These are phyloP conservation scores for Phalera bucephala DNA, from an alignment of 2,888 invertebrate species.

Conservation along the genomic window DNA sequence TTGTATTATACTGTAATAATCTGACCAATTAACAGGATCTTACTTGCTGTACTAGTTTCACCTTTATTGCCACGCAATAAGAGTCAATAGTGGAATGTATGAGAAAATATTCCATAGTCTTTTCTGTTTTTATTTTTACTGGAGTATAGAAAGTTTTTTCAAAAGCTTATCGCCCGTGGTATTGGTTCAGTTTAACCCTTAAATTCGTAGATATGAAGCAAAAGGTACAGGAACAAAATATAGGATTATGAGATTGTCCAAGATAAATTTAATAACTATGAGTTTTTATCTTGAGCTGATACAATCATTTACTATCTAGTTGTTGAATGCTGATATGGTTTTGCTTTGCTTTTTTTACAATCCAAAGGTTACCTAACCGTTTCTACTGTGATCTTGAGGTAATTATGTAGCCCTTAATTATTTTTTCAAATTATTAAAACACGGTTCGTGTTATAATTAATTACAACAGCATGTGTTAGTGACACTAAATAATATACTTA, in stretches of 20 bases:
- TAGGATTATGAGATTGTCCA: slow-evolving; percentile 49
- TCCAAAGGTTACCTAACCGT: no score
- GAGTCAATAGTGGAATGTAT: not conserved
- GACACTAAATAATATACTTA: no score
- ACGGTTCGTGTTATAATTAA: no score
- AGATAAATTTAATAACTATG: no score
- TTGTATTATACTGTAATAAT: not conserved
- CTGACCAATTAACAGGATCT: not conserved
- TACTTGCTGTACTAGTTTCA: slow-evolving; percentile 1
- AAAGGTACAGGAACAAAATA: slow-evolving; percentile 51
- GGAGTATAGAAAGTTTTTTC: slow-evolving; percentile 18
- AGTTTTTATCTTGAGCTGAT: no score
- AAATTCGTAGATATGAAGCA: slow-evolving; percentile 23
- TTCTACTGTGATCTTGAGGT: no score
- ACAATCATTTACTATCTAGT: slow-evolving; percentile 6
- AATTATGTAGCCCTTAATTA: no score
- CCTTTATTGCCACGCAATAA: slow-evolving; percentile 6
- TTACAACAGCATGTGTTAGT: no score
- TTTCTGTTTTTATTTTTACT: slow-evolving; percentile 2
- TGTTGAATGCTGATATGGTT: slow-evolving; percentile 13
- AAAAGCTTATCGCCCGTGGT: slow-evolving; percentile 36
- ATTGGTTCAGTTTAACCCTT: not conserved
- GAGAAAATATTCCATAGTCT: not conserved
- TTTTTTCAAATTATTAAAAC: no score
- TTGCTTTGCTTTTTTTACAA: no score